Evolutionary conservation across 2,888 invertebrate genomes (phyloP).

Genomic region (Erebia aethiops): DNA sequence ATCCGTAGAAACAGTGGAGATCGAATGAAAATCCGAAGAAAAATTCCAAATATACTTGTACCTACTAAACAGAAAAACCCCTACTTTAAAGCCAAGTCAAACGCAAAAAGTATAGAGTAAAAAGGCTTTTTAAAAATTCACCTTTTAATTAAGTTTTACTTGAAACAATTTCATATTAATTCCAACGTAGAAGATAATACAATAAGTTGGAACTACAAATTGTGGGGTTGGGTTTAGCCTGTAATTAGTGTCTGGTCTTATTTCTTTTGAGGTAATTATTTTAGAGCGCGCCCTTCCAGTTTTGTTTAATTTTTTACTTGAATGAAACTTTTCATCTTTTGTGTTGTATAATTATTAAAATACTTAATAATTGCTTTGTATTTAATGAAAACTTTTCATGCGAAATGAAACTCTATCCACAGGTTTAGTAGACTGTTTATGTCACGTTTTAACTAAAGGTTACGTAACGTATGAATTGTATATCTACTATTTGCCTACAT

Average conservation of each 20-base stretch:
- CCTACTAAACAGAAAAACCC: neutral
- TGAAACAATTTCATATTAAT: constrained; percentile 12
- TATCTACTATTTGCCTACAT: too few relatives aligned
- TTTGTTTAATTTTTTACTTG: constrained; percentile 24
- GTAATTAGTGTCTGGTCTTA: constrained; percentile 31
- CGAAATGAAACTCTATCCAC: too few relatives aligned
- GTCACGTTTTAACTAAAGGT: too few relatives aligned
- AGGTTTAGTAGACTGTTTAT: too few relatives aligned
- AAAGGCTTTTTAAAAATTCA: neutral
- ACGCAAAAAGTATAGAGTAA: neutral
- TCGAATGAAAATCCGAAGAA: too few relatives aligned
- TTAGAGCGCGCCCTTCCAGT: constrained; percentile 19
- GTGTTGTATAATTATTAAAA: constrained; percentile 21
- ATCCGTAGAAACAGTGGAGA: too few relatives aligned
- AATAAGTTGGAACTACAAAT: constrained; percentile 27
- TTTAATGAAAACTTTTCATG: too few relatives aligned
- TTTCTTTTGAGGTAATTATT: constrained; percentile 33
- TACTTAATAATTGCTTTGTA: neutral
- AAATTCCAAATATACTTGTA: too few relatives aligned
- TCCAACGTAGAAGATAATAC: constrained; percentile 15
- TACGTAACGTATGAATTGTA: neutral
- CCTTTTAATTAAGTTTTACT: neutral
- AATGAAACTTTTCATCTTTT: constrained; percentile 14
- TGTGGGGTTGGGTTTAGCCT: constrained; percentile 20
- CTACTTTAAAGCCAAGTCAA: neutral